Evolutionary conservation across 2,797 vertebrate genomes (phyloP), one percentile per base, ranked within the genome.

Genomic region (Caiman crocodilus): DNA sequence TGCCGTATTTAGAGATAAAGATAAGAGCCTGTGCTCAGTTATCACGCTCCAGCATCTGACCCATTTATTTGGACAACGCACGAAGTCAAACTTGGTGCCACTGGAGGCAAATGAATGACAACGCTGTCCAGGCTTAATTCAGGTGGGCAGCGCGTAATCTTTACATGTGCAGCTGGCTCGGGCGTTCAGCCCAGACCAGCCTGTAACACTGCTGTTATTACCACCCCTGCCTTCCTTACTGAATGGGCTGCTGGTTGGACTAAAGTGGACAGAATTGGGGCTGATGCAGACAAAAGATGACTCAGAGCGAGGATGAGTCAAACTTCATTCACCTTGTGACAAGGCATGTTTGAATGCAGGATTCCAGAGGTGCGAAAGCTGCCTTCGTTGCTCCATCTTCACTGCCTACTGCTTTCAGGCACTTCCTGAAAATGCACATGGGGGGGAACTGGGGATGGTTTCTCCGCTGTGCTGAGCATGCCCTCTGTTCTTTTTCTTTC

Each of bases 171-270:
- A 14, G 6, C 32, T 69, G 32, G 67, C 67, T 69, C 23, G 23
- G 23, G 20, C 18, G 23, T n/a, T 69, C 20, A 42, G 20, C 32
- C 20, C 30, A 32, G 32, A 42, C 12, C 20, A 21, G 32, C 67
- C 32, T 35, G 65, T 21, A 69, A 69, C 18, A 69, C 21, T 20
- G 30, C 65, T 69, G 67, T 21, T 42, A 69, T 26, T 75, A 50
- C 23, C 55, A 12, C 15, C 73, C 16, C 26, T 56, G 73, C 50
- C 16, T 10, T 55, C 42, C 0, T 35, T 0, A 2, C 65, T 83
- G 30, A 35, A 91, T 59, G 60, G 58, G 1, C 32, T 69, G 23
- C n/a, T 69, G 26, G n/a, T 4, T 56, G 76, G 71, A 64, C 26
- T 58, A 18, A 14, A 13, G 32, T 69, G 35, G 32, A 69, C 32